These are phyloP conservation scores for Sitta carolinensis DNA, from an alignment of 2,797 vertebrate species.

Conservation along the genomic window DNA sequence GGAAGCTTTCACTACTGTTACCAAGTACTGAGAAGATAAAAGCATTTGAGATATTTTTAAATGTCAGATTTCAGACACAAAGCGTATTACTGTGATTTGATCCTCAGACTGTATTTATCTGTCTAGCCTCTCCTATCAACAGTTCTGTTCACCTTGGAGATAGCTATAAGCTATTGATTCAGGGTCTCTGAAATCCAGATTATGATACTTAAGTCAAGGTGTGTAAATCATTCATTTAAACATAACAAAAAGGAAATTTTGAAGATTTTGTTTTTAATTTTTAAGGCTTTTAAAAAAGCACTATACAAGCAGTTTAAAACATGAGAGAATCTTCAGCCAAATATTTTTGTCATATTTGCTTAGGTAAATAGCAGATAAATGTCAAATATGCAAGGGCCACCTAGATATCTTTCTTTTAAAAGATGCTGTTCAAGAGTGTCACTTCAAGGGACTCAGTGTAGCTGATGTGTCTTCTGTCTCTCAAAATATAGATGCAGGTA, in stretches of 20 bases:
- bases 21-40: background rate
- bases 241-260: background rate
- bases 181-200: background rate
- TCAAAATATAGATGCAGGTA: background rate
- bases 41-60: conserved; percentile 33
- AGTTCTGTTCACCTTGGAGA: background rate
- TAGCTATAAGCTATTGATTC: background rate
- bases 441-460: background rate
- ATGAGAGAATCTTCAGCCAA: background rate
- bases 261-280: background rate
- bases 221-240: background rate
- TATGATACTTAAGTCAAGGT: background rate
- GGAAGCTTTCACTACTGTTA: background rate
- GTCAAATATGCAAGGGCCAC: background rate
- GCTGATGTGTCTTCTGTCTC: background rate
- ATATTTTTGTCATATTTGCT: background rate
- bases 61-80: conserved; percentile 38
- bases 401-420: background rate
- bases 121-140: background rate
- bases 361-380: background rate
- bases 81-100: background rate
- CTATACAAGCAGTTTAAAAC: background rate
- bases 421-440: background rate
- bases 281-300: background rate
- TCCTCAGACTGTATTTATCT: conserved; percentile 43